These are phyloP conservation scores for Ormyrus pomaceus DNA, from an alignment of 2,888 invertebrate genomes.

Conservation along the genomic window DNA sequence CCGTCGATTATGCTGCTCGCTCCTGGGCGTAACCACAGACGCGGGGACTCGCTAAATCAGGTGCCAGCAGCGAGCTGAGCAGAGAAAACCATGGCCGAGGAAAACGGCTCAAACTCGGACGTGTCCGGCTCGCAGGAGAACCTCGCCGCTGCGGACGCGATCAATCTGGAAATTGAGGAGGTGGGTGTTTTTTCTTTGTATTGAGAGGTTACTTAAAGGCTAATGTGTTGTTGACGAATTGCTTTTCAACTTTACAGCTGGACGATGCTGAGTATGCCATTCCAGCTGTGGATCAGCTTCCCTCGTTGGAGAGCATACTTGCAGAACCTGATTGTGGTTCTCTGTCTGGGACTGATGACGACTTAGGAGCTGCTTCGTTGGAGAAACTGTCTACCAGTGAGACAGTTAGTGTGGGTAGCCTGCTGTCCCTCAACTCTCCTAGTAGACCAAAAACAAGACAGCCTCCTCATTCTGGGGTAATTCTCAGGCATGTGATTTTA, in stretches of 20 bases:
- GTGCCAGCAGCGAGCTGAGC: not conserved
- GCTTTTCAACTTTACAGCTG: conserved; percentile 77
- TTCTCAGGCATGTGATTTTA: conserved; percentile 87
- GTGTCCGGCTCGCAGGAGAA: conserved; percentile 82
- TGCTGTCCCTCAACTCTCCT: conserved; percentile 75
- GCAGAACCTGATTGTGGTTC: conserved; percentile 85
- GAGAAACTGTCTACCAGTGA: conserved; percentile 75
- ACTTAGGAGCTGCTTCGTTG: conserved; percentile 68
- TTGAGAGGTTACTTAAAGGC: not conserved
- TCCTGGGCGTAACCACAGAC: not conserved
- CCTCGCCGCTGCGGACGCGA: conserved; percentile 77
- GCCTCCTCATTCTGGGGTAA: conserved; percentile 78
- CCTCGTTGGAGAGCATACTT: conserved; percentile 88
- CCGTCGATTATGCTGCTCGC: conserved; percentile 7
- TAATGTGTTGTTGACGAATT: conserved; percentile 2
- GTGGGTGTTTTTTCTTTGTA: conserved; percentile 69
- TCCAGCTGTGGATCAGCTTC: conserved; percentile 85
- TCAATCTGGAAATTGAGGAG: conserved; percentile 84
- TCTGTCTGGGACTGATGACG: conserved; percentile 77
- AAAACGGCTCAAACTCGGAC: conserved; percentile 78
- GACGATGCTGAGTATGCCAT: conserved; percentile 90
- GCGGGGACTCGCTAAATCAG: not conserved
- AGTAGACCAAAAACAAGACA: conserved; percentile 73
- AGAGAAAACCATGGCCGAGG: conserved; percentile 69
- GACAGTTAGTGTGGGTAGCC: conserved; percentile 77